phyloP scores from a whole-genome alignment of 2,113 vertebrate species.

The Passer montanus region DNA sequence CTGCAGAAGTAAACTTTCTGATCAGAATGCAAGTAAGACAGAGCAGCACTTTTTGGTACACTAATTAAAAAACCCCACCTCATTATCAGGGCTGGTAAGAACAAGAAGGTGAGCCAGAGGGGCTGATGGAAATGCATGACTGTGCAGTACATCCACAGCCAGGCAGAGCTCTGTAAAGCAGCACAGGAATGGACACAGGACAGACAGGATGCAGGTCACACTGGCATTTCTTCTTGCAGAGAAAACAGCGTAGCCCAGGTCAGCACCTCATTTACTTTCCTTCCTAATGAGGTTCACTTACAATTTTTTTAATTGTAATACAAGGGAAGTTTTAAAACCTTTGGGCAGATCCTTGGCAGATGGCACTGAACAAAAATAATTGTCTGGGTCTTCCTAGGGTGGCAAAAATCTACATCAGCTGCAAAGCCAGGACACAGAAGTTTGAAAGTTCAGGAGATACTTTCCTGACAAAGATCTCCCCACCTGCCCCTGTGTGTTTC shows the following conservation, averaged over 20 bases:
- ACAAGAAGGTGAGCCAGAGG: not conserved
- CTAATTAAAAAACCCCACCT: fast-evolving
- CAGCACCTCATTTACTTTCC: not conserved
- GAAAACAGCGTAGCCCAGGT: not conserved
- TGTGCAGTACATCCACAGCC: not conserved
- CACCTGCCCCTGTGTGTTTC: not conserved
- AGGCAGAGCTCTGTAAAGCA: not conserved
- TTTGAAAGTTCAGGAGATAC: not conserved
- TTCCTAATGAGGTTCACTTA: not conserved
- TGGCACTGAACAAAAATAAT: not conserved
- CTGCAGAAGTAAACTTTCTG: not conserved
- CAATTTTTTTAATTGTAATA: not conserved
- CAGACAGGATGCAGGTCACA: not conserved
- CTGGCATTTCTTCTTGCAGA: not conserved
- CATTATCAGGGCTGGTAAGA: not conserved
- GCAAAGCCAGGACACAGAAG: not conserved
- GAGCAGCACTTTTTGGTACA: not conserved
- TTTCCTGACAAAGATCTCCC: not conserved
- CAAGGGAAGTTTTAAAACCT: not conserved
- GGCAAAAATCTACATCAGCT: not conserved
- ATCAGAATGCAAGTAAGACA: not conserved
- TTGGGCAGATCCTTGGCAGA: not conserved
- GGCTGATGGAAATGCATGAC: not conserved
- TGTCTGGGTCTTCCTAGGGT: not conserved
- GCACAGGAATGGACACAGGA: not conserved